Evolutionary conservation across 1,140 invertebrate species (phyloP).

Genomic region (Phymastichus coffea): DNA sequence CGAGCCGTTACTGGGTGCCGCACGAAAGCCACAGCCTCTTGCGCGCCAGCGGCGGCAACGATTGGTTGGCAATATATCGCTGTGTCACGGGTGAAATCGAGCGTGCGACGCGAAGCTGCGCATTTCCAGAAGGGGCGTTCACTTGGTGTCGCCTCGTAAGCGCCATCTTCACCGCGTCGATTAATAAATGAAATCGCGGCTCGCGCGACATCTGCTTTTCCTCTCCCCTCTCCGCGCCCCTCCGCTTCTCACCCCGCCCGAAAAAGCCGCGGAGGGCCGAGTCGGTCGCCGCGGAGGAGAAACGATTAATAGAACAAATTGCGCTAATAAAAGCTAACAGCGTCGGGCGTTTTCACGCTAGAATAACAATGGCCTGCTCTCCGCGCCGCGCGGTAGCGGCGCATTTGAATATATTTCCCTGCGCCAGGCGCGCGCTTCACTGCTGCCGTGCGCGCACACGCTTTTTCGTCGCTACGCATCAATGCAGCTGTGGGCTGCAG

Average conservation of each 20-base stretch:
- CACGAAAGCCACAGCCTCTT: neutral
- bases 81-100: constrained; percentile 53
- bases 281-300: too few species aligned
- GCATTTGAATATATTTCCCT: constrained; percentile 36
- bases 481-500: constrained; percentile 24
- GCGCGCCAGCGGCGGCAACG: constrained; percentile 23
- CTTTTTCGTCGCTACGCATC: constrained; percentile 38
- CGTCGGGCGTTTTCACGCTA: constrained; percentile 41
- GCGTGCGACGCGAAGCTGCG: constrained; percentile 45
- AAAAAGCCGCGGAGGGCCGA: too few species aligned
- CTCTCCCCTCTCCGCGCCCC: neutral
- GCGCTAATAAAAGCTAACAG: constrained; percentile 41
- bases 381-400: neutral
- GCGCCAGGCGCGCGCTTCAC: constrained; percentile 18
- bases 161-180: neutral
- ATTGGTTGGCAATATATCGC: constrained; percentile 44
- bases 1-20: neutral
- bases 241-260: too few species aligned
- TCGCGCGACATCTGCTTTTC: too few species aligned
- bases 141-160: too few species aligned
- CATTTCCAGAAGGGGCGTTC: neutral
- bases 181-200: too few species aligned
- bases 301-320: constrained; percentile 41
- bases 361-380: constrained; percentile 36
- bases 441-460: constrained; percentile 31